phyloP scores from a whole-genome alignment of 2,113 vertebrate genomes.

The Eptesicus fuscus region DNA sequence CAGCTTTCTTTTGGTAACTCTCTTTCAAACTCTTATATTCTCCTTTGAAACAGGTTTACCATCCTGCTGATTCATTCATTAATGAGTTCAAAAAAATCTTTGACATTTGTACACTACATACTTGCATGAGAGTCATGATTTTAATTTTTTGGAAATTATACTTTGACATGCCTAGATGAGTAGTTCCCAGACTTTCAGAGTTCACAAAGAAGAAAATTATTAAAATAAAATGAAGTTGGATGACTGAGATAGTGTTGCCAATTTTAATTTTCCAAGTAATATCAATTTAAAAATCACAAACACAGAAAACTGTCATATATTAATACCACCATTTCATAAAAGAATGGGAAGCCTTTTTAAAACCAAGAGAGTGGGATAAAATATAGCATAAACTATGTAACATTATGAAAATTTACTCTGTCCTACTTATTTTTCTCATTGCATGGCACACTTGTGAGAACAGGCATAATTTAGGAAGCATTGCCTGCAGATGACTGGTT shows the following conservation, averaged over 20 bases:
- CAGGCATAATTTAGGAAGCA: not conserved
- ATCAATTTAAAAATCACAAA: constrained; percentile 21
- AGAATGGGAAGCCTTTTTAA: not conserved
- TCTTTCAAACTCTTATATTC: constrained; percentile 21
- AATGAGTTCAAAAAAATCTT: constrained; percentile 14
- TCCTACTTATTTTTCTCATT: constrained; percentile 5
- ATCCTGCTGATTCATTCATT: constrained; percentile 22
- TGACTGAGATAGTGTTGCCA: constrained; percentile 5
- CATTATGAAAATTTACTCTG: constrained; percentile 3
- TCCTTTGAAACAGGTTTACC: constrained; percentile 15
- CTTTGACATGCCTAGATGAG: constrained; percentile 18
- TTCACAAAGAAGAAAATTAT: constrained; percentile 36
- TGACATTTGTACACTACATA: constrained; percentile 10
- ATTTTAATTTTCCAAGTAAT: constrained; percentile 29
- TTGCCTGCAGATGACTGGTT: not conserved
- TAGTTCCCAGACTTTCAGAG: constrained; percentile 11
- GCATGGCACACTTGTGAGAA: not conserved
- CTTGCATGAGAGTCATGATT: constrained; percentile 22
- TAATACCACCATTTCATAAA: constrained; percentile 27
- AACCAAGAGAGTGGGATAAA: not conserved
- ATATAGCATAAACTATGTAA: not conserved
- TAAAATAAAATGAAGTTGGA: constrained; percentile 29
- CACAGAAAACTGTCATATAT: constrained; percentile 14
- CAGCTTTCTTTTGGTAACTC: not conserved
- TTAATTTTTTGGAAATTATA: constrained; percentile 43